Percentiles rank a stretch among this genome's conserved stretches.
phyloP scores from a whole-genome alignment of 64 coral and sea anemone species.

The Catalaphyllia jardinei region DNA sequence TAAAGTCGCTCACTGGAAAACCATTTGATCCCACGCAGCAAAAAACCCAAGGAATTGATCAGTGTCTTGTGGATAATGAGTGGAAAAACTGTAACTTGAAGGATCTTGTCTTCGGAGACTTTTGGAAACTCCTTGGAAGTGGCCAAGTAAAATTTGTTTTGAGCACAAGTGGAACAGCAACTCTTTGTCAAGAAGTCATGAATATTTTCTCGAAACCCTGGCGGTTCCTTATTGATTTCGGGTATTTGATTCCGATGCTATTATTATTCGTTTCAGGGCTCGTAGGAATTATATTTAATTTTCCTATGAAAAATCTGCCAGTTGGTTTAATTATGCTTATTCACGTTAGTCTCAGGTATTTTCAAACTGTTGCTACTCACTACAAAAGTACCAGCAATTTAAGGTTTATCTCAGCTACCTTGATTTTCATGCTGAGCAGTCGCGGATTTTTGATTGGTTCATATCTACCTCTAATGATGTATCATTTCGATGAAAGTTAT shows the following conservation, averaged over 20 bases:
- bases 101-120: constrained; percentile 49
- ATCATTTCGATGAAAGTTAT: neutral
- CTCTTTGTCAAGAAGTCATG: neutral
- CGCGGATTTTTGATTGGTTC: neutral
- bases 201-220: neutral
- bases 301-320: neutral
- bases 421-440: neutral
- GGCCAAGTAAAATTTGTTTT: neutral
- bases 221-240: neutral
- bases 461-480: neutral
- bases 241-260: too few relatives aligned
- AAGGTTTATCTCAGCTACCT: neutral
- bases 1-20: constrained; percentile 47
- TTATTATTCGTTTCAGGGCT: neutral
- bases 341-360: neutral
- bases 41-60: constrained; percentile 49
- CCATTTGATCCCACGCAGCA: constrained; percentile 32
- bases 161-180: neutral
- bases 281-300: neutral
- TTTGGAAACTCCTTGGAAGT: constrained; percentile 10
- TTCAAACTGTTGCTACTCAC: neutral
- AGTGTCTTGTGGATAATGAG: constrained; percentile 30
- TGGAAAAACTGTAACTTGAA: constrained; percentile 19
- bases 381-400: neutral
- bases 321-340: neutral